phyloP scores from a whole-genome alignment of 37 sponge, comb jelly and placozoan species.

The Hormiphora californensis region DNA sequence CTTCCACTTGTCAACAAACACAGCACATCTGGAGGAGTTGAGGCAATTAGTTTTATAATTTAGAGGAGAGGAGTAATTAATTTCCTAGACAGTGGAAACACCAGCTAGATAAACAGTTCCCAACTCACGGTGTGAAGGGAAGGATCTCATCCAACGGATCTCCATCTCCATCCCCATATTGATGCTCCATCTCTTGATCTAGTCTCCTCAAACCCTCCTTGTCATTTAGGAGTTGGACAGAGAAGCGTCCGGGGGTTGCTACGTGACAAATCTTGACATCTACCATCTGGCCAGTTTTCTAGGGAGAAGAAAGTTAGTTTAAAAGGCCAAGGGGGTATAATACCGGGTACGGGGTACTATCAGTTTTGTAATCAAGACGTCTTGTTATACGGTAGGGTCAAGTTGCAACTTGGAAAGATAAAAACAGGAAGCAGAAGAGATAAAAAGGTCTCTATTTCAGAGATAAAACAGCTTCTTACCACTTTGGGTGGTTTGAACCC shows the following conservation, averaged over 20 bases:
- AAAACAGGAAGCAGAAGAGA: no score
- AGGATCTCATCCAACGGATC: background rate
- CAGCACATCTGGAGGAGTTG: background rate
- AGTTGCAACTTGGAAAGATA: no score
- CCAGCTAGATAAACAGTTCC: background rate
- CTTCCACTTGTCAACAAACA: slow-evolving; percentile 4
- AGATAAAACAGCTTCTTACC: no score
- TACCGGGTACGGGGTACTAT: no score
- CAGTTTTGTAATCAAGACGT: no score
- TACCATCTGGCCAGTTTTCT: no score
- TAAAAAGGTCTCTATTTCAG: no score
- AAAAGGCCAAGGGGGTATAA: no score
- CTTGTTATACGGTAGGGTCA: no score
- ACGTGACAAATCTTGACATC: background rate
- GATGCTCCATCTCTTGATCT: background rate
- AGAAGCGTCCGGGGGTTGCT: background rate
- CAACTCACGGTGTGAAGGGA: background rate
- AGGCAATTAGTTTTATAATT: background rate
- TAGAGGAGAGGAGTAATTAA: background rate
- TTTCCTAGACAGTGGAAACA: background rate
- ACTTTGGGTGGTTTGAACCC: slow-evolving; percentile 22
- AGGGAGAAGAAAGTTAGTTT: no score
- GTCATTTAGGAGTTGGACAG: background rate
- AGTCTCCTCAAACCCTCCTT: background rate
- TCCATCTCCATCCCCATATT: background rate